Evolutionary conservation across 2,113 vertebrate genomes (phyloP), one percentile per base, ranked within the genome.

Genomic region (Colinus virginianus): DNA sequence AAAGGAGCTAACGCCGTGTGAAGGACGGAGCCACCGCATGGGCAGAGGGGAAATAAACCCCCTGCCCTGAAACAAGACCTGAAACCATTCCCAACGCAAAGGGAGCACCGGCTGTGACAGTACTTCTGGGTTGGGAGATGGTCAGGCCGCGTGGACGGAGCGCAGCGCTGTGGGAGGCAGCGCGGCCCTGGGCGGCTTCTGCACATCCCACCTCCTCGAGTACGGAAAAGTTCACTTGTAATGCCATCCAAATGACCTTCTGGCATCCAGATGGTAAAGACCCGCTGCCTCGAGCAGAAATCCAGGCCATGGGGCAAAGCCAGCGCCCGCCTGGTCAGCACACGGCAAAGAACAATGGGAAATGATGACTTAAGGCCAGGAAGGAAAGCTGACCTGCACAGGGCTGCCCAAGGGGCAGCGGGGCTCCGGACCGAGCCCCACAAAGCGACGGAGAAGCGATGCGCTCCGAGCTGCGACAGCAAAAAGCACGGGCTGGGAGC

Each of bases 151-250:
- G 12, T 1, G 1, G 90, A 67, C n/a, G 77, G 89, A 82, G 36
- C 67, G 53, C 46, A 51, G 64, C 19, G 18, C 74, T 36, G 45
- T 6, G 55, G 69, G 79, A 91, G 59, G 68, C 70, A 78, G 82
- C 79, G 56, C 2, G 3, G 69, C 58, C 42, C 83, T 8, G 49
- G 74, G 78, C n/a, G n/a, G n/a, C n/a, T n/a, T 67, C 84, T 13
- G 64, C 89, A 91, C 90, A 83, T 90, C 84, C 87, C 69, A 93
- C 96, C 94, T 94, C 91, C 88, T 94, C 42, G 75, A 68, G 45
- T 59, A 85, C 48, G 70, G 94, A 84, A 92, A 95, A 77, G 53
- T 64, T 87, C 69, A 17, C 61, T 88, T 79, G 64, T 26, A 46
- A 67, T 53, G 64, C 62, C 45, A 61, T 11, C 64, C 61, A 64